phyloP scores from a whole-genome alignment of 35 echinoderm and acorn worm genomes.

The Lytechinus pictus region DNA sequence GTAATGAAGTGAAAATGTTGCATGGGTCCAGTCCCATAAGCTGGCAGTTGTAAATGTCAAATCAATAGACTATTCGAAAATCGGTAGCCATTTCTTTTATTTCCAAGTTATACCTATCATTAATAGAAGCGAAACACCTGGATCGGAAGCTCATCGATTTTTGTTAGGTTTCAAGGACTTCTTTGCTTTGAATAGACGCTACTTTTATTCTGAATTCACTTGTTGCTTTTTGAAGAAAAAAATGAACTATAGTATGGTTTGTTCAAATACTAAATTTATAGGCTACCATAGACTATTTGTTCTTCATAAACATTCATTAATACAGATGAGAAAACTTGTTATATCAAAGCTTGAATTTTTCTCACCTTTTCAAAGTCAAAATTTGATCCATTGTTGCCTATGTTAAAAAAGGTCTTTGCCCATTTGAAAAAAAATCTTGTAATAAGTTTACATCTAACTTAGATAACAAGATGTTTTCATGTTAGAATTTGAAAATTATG shows the following conservation, averaged over 20 bases:
- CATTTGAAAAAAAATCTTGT: not conserved
- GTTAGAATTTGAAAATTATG: too few relatives aligned
- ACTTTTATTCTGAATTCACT: not conserved
- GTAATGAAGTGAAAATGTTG: conserved; percentile 9
- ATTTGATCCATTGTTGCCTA: not conserved
- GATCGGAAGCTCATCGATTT: conserved; percentile 21
- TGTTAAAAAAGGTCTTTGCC: not conserved
- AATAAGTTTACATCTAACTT: not conserved
- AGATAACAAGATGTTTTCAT: too few relatives aligned
- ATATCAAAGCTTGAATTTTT: too few relatives aligned
- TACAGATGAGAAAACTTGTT: not conserved
- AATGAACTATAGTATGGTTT: not conserved
- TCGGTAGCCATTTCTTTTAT: not conserved
- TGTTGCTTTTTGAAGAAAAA: not conserved
- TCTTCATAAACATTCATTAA: not conserved
- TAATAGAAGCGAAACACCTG: conserved; percentile 31
- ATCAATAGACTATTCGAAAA: not conserved
- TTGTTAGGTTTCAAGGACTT: conserved; percentile 14
- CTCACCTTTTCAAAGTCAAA: not conserved
- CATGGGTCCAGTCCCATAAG: not conserved
- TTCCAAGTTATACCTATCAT: conserved; percentile 2
- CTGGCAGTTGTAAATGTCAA: conserved; percentile 26
- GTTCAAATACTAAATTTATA: not conserved
- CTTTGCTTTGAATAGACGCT: not conserved
- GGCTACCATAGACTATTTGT: not conserved